Evolutionary conservation across 2,888 invertebrate species (phyloP).

Genomic region (Metalampra italica): DNA sequence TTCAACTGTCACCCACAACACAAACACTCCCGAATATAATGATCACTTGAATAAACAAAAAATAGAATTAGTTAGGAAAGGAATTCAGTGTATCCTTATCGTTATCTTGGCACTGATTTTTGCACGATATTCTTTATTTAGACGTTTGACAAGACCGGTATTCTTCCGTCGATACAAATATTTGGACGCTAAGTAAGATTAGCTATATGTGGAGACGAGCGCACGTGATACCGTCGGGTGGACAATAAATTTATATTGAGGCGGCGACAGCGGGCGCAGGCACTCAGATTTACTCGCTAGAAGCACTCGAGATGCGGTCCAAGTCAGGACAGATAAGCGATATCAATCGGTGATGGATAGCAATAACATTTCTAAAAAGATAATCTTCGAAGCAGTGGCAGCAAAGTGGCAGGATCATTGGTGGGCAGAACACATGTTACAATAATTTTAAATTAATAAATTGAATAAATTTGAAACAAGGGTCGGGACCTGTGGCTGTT

Average conservation of each 20-base stretch:
- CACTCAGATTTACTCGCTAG: constrained; percentile 57
- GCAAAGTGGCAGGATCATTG: too few species aligned
- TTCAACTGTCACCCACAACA: constrained; percentile 5
- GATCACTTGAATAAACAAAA: background rate
- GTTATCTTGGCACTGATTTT: constrained; percentile 12
- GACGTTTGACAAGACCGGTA: background rate
- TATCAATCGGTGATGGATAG: constrained; percentile 11
- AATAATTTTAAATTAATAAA: too few species aligned
- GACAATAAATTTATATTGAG: constrained; percentile 65
- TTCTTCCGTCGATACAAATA: background rate
- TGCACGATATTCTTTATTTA: constrained; percentile 4
- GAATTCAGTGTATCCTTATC: constrained; percentile 2
- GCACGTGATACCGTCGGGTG: constrained; percentile 44
- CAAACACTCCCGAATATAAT: background rate
- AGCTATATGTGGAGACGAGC: constrained; percentile 38
- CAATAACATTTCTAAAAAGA: too few species aligned
- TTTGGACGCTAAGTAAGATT: constrained; percentile 3
- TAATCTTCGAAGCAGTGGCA: too few species aligned
- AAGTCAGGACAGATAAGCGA: constrained; percentile 30
- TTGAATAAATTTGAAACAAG: too few species aligned
- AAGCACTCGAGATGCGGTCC: constrained; percentile 46
- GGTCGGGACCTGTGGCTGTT: too few species aligned
- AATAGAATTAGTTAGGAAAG: constrained; percentile 1
- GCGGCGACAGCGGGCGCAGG: constrained; percentile 35
- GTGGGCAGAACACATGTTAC: too few species aligned